Evolutionary conservation across 2,113 vertebrate genomes (phyloP), one percentile per base, ranked within the genome.

Genomic region (Pachypanchax playfairii): DNA sequence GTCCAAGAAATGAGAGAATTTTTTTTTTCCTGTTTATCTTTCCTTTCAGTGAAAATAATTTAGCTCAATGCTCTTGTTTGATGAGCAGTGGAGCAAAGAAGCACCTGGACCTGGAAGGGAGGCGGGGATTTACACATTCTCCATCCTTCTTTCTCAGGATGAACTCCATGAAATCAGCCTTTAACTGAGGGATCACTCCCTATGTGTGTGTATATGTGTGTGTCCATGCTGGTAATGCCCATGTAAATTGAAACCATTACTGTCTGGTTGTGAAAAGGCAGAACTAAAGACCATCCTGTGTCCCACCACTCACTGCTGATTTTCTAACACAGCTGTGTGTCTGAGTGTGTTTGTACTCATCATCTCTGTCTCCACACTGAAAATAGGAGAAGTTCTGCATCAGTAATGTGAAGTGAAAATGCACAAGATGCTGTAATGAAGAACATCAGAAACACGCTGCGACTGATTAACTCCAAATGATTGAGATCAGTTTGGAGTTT

Each of bases 211-310:
- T 58, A 66, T 57, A 63, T 38, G 63, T 69, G 56, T 21, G 28
- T 24, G 56, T 44, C 26, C 42, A 60, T 78, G 42, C n/a, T n/a
- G n/a, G n/a, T n/a, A n/a, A n/a, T n/a, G n/a, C n/a, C n/a, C n/a
- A n/a, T n/a, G 59, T 76, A 73, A 71, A 79, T 76, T 59, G 72
- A 76, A 71, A 79, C 51, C 50, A 82, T 76, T 82, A 65, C 65
- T 71, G 75, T 79, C 69, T 61, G 53, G 53, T 74, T 51, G 65
- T 74, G 58, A 77, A 74, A 73, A 62, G 55, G 68, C 75, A 69
- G 50, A 79, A 75, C 71, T 72, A 75, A 83, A 81, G 69, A 31
- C 41, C 56, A 44, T 63, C 44, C 69, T 57, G 55, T 76, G 73
- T 65, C 50, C 43, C 58, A 75, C 47, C 38, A 54, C 18, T 70